Conservation (phyloP, 2,797 vertebrate genomes). For the Hipposideros larvatus region DNA sequence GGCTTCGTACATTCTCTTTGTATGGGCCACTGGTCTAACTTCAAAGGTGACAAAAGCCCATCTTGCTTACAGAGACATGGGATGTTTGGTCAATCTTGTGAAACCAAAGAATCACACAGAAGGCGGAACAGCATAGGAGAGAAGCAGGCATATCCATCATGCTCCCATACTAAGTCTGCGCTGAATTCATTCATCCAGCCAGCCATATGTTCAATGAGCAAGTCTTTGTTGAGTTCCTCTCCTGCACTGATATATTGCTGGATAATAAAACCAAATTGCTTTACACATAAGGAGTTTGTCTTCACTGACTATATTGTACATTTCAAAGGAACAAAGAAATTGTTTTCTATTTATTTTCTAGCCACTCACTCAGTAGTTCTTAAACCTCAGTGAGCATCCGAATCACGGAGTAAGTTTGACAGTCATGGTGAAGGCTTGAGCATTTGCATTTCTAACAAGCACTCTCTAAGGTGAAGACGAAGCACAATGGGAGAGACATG, state of each 20-base stretch:
- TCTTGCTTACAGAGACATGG: background rate
- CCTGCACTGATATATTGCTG: background rate
- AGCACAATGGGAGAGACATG: background rate
- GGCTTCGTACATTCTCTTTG: background rate
- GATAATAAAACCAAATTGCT: constrained; percentile 4
- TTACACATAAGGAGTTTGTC: background rate
- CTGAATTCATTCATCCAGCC: background rate
- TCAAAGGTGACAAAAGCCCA: background rate
- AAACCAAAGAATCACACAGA: background rate
- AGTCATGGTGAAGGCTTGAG: background rate
- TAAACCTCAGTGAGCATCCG: background rate
- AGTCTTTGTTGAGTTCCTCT: background rate
- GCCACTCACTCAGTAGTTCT: background rate
- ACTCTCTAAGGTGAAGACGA: background rate
- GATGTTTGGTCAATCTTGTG: background rate
- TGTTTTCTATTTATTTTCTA: background rate
- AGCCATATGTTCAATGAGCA: background rate
- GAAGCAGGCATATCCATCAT: background rate
- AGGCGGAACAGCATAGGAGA: background rate
- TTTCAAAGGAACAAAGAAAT: background rate
- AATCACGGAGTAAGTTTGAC: background rate
- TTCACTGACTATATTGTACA: background rate
- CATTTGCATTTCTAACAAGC: background rate
- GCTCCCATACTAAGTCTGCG: background rate
- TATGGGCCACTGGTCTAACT: background rate